Evolutionary conservation across 2,797 vertebrate genomes (phyloP), one percentile per base, ranked within the genome.

Genomic region (Peromyscus eremicus): DNA sequence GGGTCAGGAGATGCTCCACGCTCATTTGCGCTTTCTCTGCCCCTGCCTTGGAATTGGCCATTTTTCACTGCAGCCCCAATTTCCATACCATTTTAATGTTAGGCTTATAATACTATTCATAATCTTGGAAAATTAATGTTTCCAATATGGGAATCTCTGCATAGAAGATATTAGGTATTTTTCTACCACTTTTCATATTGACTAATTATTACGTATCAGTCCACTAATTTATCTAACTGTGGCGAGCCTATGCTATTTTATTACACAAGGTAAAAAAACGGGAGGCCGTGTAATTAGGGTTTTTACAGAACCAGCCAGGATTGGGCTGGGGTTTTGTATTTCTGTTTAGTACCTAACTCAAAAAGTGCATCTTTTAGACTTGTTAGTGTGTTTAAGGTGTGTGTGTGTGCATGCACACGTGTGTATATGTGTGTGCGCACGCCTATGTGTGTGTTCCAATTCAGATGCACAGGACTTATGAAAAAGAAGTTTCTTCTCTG

Each of bases 111-210:
- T 13, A n/a, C 94, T 94, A 40, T 89, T 91, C 13, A 71, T 80
- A 34, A n/a, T 76, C 66, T 92, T 89, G 83, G 75, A 79, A 89
- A 96, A 92, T 91, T 80, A 70, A 21, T 82, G 64, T 76, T 85
- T 96, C 32, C 37, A 60, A 79, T 70, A 43, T 60, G 55, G 57
- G 11, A 88, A 3, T 57, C 23, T 95, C 92, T 70, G 32, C 68
- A 17, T 86, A 70, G 76, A 60, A 85, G 46, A 46, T 68, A 75
- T 60, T 91, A 88, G 23, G 43, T 57, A 40, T n/a, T 90, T 83
- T 70, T 80, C 73, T 85, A 25, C 73, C 43, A 71, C 89, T 40
- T 76, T 55, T 7, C 52, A 60, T 29, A 71, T 16, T 55, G 17
- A 77, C 92, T 92, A 34, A 68, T 75, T 62, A 32, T 82, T 76